Evolutionary conservation across 2,797 vertebrate species (phyloP).

Genomic region (Pantherophis alleghaniensis): DNA sequence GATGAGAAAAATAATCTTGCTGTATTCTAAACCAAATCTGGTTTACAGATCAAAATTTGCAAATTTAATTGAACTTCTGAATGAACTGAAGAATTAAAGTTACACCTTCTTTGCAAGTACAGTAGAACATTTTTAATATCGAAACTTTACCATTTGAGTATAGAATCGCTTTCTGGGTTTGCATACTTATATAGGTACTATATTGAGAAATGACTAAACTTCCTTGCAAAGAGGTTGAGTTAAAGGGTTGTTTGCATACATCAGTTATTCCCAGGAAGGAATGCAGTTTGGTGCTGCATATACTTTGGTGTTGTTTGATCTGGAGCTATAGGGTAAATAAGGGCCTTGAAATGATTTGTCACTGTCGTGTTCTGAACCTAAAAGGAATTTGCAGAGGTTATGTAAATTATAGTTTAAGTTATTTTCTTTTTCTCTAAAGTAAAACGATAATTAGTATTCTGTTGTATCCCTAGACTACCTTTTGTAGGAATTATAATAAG

Average conservation of each 20-base stretch:
- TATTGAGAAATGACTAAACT: not conserved
- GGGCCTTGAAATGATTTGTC: conserved; percentile 72
- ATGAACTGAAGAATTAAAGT: not conserved
- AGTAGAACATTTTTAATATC: not conserved
- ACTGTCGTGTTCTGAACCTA: conserved; percentile 57
- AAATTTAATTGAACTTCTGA: not conserved
- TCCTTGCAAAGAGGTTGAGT: not conserved
- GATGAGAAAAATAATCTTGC: not conserved
- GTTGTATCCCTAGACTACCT: conserved; percentile 24
- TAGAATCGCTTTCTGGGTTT: not conserved
- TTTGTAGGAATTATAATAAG: not conserved
- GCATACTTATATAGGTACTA: not conserved
- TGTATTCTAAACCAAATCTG: not conserved
- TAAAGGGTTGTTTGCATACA: conserved; percentile 30
- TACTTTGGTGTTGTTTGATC: conserved; percentile 69
- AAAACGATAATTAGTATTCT: not conserved
- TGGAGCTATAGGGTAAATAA: conserved; percentile 66
- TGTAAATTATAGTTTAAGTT: conserved; percentile 49
- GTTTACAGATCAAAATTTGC: not conserved
- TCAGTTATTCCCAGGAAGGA: conserved; percentile 55
- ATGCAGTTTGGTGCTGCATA: conserved; percentile 56
- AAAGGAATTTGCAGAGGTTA: conserved; percentile 62
- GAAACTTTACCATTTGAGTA: not conserved
- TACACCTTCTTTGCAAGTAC: not conserved
- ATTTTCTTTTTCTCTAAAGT: conserved; percentile 41